Percentiles rank a stretch among this genome's conserved stretches.
Conservation (phyloP, 1,140 invertebrate genomes). For the Drosophila nebulosa region DNA sequence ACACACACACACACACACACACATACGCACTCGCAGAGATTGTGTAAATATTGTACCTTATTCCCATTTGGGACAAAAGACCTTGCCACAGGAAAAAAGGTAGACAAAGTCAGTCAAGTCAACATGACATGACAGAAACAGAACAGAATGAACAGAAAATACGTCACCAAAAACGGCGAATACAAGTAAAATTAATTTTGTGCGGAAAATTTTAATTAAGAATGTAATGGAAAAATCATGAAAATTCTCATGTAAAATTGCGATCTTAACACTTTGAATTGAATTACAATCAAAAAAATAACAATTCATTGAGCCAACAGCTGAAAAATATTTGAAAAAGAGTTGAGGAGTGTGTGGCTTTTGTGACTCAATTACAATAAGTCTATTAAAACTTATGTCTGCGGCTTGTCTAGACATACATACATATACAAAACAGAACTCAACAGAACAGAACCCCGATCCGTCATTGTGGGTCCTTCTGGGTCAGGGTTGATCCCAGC, state of each 20-base stretch:
- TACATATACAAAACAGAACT: neutral
- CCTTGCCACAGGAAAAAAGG: neutral
- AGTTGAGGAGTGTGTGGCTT: constrained; percentile 63
- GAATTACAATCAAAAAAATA: neutral
- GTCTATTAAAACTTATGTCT: constrained; percentile 71
- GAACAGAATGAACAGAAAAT: neutral
- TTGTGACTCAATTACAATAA: constrained; percentile 79
- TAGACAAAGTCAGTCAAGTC: constrained; percentile 58
- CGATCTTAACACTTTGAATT: constrained; percentile 24
- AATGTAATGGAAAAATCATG: neutral
- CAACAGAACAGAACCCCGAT: constrained; percentile 23
- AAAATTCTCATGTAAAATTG: constrained; percentile 46
- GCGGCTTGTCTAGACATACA: constrained; percentile 62
- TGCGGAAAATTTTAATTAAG: constrained; percentile 65
- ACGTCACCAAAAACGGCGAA: neutral
- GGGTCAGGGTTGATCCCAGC: constrained; percentile 42
- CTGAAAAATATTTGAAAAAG: constrained; percentile 34
- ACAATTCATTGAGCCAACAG: constrained; percentile 15
- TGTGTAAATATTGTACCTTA: constrained; percentile 48
- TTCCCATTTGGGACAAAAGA: constrained; percentile 68
- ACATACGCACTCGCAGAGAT: constrained; percentile 51
- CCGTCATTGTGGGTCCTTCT: constrained; percentile 57
- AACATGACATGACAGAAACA: constrained; percentile 30
- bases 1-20: constrained; percentile 19
- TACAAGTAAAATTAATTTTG: constrained; percentile 40